Evolutionary conservation across 2,113 vertebrate species (phyloP), one percentile per base, ranked within the genome.

Genomic region (Rissa tridactyla): DNA sequence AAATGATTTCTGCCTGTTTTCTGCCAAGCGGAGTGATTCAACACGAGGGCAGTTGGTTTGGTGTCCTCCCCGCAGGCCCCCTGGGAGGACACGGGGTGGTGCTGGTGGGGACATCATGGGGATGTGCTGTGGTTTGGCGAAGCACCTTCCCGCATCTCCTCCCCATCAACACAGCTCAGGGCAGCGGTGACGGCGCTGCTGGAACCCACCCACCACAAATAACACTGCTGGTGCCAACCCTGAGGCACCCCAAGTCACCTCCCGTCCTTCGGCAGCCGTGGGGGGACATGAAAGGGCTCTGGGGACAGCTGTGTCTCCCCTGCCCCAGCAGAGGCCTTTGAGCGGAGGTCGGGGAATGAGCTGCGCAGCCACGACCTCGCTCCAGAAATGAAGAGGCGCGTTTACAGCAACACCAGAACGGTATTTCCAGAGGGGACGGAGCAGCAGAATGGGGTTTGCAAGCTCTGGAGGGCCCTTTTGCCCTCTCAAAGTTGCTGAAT

Each of bases 291-390:
- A 65, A 70, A 62, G 18, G 54, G 65, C 30, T 66, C 73, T 38
- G 81, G 42, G 81, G 73, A 75, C 69, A 73, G 55, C 16, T 47
- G 14, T 78, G 55, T 52, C 36, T 57, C 77, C 38, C 34, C 44
- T 69, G 72, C 77, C 44, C n/a, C 47, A 69, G 84, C 54, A 29
- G 22, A 11, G 47, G n/a, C 85, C 55, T 27, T 44, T 21, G 55
- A 54, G 73, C 55, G 47, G 58, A 77, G 54, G 64, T 15, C 0
- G 0, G 78, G 46, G 65, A 92, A 85, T 3, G 70, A 96, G 77
- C 72, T 69, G 54, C 60, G 58, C 54, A 69, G 62, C 82, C 85
- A n/a, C 0, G 0, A 22, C 61, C 75, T 51, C 0, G 0, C 61
- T 60, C 19, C 66, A 79, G 86, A 79, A 90, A 90, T 62, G 65